Evolutionary conservation across 2,888 invertebrate genomes (phyloP).

Genomic region (Arrhopalites spinosus): DNA sequence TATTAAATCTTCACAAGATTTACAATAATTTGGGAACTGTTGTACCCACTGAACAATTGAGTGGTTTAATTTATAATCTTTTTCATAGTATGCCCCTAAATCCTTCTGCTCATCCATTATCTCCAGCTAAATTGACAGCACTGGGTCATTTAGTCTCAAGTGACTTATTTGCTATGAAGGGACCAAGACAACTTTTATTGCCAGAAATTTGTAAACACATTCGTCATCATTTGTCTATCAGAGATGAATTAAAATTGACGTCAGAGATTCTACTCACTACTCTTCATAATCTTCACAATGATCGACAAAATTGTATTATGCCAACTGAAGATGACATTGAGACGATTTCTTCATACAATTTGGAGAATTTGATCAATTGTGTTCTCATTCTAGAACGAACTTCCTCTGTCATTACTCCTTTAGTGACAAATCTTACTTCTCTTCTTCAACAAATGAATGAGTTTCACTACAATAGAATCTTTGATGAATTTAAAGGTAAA

Average conservation of each 20-base stretch:
- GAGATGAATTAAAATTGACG: conserved; percentile 81
- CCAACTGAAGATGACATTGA: conserved; percentile 72
- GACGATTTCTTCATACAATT: conserved; percentile 76
- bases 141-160: conserved; percentile 73
- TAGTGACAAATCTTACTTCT: conserved; percentile 85
- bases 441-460: conserved; percentile 84
- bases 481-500: conserved; percentile 78
- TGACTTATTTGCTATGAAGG: conserved; percentile 63
- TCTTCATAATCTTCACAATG: conserved; percentile 34
- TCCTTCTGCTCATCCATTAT: conserved; percentile 71
- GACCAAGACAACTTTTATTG: conserved; percentile 75
- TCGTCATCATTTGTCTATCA: conserved; percentile 77
- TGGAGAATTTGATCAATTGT: conserved; percentile 84
- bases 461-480: conserved; percentile 73
- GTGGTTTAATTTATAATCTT: conserved; percentile 72
- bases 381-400: conserved; percentile 81
- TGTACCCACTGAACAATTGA: conserved; percentile 70
- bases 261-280: conserved; percentile 73
- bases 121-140: conserved; percentile 80
- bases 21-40: conserved; percentile 74
- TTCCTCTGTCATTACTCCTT: conserved; percentile 67
- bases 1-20: conserved; percentile 81
- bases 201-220: conserved; percentile 84
- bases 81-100: conserved; percentile 64
- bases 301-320: not conserved